phyloP scores from a whole-genome alignment of 2,113 vertebrate species.

The Tamias sibiricus region DNA sequence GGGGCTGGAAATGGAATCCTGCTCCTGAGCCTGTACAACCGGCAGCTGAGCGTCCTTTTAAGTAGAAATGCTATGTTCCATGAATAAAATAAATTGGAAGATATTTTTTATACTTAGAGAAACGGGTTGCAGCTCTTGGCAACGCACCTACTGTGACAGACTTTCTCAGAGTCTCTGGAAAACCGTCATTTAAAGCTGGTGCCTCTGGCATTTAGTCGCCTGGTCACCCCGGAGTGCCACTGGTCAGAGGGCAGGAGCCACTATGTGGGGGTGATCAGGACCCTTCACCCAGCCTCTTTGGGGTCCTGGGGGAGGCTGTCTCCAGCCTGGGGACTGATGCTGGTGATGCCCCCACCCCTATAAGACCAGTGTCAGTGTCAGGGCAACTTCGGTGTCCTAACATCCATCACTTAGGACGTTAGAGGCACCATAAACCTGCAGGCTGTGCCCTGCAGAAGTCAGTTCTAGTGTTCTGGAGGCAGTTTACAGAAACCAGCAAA shows the following conservation, averaged over 20 bases:
- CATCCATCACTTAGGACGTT: no score
- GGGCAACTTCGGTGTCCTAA: accelerated
- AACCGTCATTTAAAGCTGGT: conserved; percentile 79
- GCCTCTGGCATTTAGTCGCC: neutral
- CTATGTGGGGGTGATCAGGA: neutral
- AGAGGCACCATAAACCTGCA: neutral
- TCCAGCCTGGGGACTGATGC: no score
- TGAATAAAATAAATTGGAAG: conserved; percentile 84
- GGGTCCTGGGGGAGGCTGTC: neutral
- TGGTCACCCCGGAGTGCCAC: neutral
- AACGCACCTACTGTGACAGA: conserved; percentile 66
- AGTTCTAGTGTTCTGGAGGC: neutral
- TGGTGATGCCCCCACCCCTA: neutral
- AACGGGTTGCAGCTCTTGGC: conserved; percentile 82
- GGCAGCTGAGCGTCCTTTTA: conserved; percentile 59
- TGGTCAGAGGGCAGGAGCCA: neutral
- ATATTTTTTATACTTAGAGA: conserved; percentile 84
- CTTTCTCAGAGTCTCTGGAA: conserved; percentile 80
- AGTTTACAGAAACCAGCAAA: neutral
- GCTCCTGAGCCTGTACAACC: no score
- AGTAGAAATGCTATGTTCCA: conserved; percentile 78
- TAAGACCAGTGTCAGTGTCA: neutral
- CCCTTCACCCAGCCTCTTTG: neutral
- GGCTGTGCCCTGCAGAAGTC: neutral
- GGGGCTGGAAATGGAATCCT: conserved; percentile 56